Evolutionary conservation across 2,797 vertebrate genomes (phyloP).

Genomic region (Acanthiza pusilla): DNA sequence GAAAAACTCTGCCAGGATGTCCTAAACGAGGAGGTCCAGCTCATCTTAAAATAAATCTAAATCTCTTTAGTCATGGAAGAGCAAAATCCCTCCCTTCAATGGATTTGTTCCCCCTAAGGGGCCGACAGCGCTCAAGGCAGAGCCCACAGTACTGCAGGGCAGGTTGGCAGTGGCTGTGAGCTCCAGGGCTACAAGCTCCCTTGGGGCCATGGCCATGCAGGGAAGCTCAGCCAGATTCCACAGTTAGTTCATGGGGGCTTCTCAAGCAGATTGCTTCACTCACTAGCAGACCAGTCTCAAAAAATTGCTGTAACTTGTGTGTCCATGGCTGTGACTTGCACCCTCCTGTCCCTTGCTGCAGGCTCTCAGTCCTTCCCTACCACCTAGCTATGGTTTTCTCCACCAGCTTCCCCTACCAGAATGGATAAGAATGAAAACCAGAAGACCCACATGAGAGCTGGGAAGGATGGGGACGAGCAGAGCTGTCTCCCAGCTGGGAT

Average conservation of each 20-base stretch:
- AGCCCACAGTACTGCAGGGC: rapidly evolving
- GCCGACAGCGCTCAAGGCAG: background rate
- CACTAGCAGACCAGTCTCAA: background rate
- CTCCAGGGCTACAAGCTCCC: background rate
- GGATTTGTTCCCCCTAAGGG: background rate
- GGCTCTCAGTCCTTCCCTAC: background rate
- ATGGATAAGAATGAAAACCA: background rate
- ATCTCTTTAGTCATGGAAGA: background rate
- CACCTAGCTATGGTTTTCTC: background rate
- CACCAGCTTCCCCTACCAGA: background rate
- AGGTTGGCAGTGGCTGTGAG: background rate
- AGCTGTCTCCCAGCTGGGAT: background rate
- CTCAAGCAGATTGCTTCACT: background rate
- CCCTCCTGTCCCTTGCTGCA: background rate
- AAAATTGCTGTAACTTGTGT: rapidly evolving
- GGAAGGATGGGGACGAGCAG: background rate
- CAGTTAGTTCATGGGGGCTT: background rate
- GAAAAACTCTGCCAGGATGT: background rate
- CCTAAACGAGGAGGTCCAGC: background rate
- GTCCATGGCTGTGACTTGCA: background rate
- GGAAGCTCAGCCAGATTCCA: background rate
- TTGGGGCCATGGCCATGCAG: background rate
- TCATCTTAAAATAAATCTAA: background rate
- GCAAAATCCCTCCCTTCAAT: background rate
- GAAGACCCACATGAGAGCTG: background rate